phyloP scores from a whole-genome alignment of 2,113 vertebrate genomes.

The Prietella phreatophila region DNA sequence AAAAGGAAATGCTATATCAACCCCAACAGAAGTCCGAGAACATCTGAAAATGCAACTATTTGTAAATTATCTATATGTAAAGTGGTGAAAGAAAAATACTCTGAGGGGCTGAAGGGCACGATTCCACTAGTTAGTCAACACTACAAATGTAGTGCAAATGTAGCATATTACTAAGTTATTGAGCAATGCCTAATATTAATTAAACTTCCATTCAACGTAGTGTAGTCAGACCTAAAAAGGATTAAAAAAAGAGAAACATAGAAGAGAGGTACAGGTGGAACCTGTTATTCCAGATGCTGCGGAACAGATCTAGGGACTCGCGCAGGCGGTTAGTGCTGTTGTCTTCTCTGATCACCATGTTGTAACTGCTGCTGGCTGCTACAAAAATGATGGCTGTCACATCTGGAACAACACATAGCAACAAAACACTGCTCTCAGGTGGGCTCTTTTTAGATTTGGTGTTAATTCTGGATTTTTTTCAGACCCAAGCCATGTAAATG shows the following conservation, averaged over 20 bases:
- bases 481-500: neutral
- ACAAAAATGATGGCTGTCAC: constrained; percentile 98
- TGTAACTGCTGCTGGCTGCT: constrained; percentile 97
- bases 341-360: constrained; percentile 99
- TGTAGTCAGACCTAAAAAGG: neutral
- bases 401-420: constrained; percentile 65
- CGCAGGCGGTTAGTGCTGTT: constrained; percentile 94
- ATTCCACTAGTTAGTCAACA: neutral
- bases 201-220: neutral
- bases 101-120: neutral
- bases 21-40: neutral
- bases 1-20: neutral
- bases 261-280: neutral
- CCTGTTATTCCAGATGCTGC: constrained; percentile 99
- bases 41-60: neutral
- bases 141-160: neutral
- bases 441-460: neutral
- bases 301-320: constrained; percentile 94
- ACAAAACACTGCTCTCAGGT: neutral
- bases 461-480: neutral
- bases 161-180: neutral
- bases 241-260: neutral
- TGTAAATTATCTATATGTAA: neutral
- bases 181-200: neutral
- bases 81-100: neutral